Evolutionary conservation across 2,113 vertebrate species (phyloP).

Genomic region (Ailuropoda melanoleuca): DNA sequence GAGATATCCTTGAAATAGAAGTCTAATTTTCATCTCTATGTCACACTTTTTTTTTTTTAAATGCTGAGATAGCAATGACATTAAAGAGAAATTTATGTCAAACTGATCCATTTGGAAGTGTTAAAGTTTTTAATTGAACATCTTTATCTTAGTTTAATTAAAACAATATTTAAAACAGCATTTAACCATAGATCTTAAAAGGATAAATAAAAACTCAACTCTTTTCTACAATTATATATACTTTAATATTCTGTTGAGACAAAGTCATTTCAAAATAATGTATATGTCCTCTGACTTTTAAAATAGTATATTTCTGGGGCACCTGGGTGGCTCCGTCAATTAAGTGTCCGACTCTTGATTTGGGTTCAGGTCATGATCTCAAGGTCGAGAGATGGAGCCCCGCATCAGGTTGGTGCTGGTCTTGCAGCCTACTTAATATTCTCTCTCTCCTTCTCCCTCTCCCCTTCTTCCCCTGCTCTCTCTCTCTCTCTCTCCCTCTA

Average conservation of each 20-base stretch:
- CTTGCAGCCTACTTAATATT: background rate
- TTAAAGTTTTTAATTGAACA: background rate
- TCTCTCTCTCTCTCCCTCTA: background rate
- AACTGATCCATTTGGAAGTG: background rate
- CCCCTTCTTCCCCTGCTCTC: background rate
- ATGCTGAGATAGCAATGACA: background rate
- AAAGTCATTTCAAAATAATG: background rate
- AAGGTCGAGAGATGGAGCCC: background rate
- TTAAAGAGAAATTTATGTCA: background rate
- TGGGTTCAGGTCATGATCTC: background rate
- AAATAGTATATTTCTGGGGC: background rate
- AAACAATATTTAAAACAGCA: background rate
- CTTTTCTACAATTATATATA: background rate
- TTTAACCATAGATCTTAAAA: constrained; percentile 4
- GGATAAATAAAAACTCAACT: background rate
- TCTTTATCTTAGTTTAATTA: background rate
- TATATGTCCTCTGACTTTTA: background rate
- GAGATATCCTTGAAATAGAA: background rate
- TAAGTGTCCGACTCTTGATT: background rate
- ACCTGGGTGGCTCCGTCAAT: background rate
- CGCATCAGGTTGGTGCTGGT: background rate
- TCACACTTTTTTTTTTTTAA: background rate
- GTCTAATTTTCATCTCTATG: background rate
- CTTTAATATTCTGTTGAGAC: background rate
- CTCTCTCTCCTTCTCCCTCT: background rate